These are phyloP conservation scores for Candidula unifasciata DNA, from an alignment of 2,888 invertebrate species.

Conservation along the genomic window DNA sequence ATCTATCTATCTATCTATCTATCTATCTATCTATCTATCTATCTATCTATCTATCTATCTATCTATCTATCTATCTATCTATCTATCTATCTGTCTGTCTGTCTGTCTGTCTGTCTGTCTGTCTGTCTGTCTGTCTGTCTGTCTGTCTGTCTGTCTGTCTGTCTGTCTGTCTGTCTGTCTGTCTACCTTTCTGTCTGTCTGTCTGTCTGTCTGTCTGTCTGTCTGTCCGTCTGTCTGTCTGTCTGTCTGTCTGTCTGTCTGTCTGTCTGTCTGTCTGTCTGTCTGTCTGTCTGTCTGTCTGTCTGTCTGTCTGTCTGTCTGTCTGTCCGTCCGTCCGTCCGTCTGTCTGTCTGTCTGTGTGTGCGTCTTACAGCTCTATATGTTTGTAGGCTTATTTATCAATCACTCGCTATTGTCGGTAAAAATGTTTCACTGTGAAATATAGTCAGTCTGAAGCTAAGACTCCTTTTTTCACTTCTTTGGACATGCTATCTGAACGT, in stretches of 20 bases:
- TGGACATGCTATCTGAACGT: too few relatives aligned
- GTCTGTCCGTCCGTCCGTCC: too few relatives aligned
- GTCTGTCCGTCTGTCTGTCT: background rate
- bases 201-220: background rate
- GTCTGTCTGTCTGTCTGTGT: too few relatives aligned
- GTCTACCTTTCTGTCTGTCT: slow-evolving; percentile 22
- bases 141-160: background rate
- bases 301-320: too few relatives aligned
- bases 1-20: slow-evolving; percentile 2
- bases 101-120: background rate
- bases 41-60: background rate
- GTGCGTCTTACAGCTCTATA: too few relatives aligned
- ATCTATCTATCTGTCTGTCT: background rate
- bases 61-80: background rate
- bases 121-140: background rate
- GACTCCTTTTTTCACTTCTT: too few relatives aligned
- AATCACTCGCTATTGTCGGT: too few relatives aligned
- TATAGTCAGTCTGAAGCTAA: too few relatives aligned
- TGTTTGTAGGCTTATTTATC: too few relatives aligned
- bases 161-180: slow-evolving; percentile 19
- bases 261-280: slow-evolving; percentile 16
- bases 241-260: background rate
- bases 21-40: background rate
- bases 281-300: too few relatives aligned
- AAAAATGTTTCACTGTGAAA: too few relatives aligned